Percentiles rank a stretch among this genome's conserved stretches.
phyloP scores from a whole-genome alignment of 53 echinoderm and acorn worm genomes.

The Hippasteria phrygiana region DNA sequence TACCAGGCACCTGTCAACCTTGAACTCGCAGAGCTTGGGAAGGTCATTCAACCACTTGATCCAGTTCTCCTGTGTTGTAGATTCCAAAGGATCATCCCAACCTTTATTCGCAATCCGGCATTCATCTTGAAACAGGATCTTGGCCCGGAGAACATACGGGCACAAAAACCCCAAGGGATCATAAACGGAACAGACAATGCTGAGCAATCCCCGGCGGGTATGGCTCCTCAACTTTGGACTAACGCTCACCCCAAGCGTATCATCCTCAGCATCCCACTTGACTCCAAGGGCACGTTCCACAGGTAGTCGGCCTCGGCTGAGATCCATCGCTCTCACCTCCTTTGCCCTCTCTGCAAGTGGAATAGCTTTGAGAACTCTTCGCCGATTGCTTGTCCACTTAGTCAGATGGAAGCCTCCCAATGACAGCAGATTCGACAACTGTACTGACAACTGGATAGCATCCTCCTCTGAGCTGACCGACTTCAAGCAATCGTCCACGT shows the following conservation, averaged over 20 bases:
- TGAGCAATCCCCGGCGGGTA: constrained; percentile 20
- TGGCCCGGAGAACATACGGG: constrained; percentile 29
- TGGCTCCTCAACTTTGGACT: background rate
- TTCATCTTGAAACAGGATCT: constrained; percentile 35
- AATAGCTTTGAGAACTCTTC: constrained; percentile 41
- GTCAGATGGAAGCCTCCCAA: constrained; percentile 59
- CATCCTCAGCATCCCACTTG: constrained; percentile 16
- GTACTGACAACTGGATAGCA: background rate
- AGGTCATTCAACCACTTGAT: background rate
- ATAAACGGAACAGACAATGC: constrained; percentile 26
- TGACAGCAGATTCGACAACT: constrained; percentile 13
- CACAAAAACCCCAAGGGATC: constrained; percentile 31
- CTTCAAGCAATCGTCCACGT: constrained; percentile 37
- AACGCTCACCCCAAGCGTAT: constrained; percentile 14
- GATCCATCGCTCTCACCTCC: constrained; percentile 53
- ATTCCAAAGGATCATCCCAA: constrained; percentile 31
- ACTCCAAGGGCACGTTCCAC: constrained; percentile 42
- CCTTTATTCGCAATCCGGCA: constrained; percentile 10
- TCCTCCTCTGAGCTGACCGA: constrained; percentile 24
- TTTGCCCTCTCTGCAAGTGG: constrained; percentile 49
- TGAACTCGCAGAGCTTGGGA: constrained; percentile 10
- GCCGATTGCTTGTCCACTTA: constrained; percentile 64
- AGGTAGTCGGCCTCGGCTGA: constrained; percentile 47
- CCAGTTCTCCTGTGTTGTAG: background rate
- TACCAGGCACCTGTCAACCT: background rate